These are phyloP conservation scores for Cephus nigrinus DNA, from an alignment of 2,888 invertebrate genomes.

Conservation along the genomic window DNA sequence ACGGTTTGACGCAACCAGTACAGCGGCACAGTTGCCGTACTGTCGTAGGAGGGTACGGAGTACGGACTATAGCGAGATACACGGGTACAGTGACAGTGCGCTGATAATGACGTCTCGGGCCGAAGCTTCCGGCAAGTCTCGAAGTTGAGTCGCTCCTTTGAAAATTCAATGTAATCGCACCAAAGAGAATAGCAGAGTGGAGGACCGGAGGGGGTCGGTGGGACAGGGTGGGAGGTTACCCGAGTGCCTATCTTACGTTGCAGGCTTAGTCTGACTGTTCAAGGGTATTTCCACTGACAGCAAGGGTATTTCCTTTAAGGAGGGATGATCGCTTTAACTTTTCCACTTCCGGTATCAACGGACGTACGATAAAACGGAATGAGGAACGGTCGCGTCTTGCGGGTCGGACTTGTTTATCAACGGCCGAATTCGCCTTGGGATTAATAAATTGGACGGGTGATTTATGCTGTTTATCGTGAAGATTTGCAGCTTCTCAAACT, in stretches of 20 bases:
- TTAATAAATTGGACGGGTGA: conserved; percentile 2
- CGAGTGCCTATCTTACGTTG: neutral
- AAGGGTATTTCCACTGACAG: neutral
- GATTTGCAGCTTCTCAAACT: neutral
- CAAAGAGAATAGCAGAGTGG: neutral
- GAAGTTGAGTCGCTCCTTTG: neutral
- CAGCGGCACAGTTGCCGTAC: neutral
- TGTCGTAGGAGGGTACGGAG: neutral
- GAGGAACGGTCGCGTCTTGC: neutral
- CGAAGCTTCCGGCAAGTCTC: neutral
- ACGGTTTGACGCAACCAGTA: neutral
- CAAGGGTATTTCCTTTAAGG: neutral
- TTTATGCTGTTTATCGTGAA: conserved; percentile 1
- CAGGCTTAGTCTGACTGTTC: neutral
- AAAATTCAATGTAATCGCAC: neutral
- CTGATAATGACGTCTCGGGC: neutral
- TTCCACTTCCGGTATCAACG: neutral
- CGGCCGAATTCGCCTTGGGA: neutral
- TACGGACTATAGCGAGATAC: neutral
- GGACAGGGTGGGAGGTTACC: neutral
- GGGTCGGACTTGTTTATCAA: neutral
- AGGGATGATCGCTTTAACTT: neutral
- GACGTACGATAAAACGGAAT: neutral
- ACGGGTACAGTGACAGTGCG: neutral
- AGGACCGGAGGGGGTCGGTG: neutral